These are phyloP conservation scores for Ooceraea biroi DNA, from an alignment of 1,140 invertebrate species.

Conservation along the genomic window DNA sequence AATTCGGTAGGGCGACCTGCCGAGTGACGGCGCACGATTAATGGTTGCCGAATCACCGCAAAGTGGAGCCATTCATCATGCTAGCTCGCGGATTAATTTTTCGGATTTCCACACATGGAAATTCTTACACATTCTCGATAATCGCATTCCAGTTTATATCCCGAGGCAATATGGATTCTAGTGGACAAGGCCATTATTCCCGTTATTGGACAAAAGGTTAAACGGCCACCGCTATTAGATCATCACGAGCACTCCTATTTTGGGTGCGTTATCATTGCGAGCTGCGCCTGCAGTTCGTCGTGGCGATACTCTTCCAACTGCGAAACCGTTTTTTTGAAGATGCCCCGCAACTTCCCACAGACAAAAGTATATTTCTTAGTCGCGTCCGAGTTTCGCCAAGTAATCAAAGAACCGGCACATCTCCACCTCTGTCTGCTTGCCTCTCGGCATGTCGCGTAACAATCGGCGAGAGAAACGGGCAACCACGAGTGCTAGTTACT, in stretches of 20 bases:
- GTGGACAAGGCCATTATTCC: background rate
- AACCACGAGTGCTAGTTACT: constrained; percentile 45
- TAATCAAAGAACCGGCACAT: background rate
- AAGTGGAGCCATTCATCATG: constrained; percentile 16
- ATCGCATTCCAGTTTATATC: constrained; percentile 43
- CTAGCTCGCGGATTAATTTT: constrained; percentile 22
- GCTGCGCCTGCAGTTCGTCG: background rate
- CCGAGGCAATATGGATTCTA: constrained; percentile 13
- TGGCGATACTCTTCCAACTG: background rate
- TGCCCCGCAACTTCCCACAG: no score
- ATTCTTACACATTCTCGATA: constrained; percentile 45
- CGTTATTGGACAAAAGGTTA: background rate
- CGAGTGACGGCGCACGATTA: background rate
- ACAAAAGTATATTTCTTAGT: constrained; percentile 15
- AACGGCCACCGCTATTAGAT: background rate
- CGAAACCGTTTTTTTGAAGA: background rate
- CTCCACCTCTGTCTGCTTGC: background rate
- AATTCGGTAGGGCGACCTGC: background rate
- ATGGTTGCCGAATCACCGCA: background rate
- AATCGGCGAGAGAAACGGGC: constrained; percentile 33
- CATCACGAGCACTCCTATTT: background rate
- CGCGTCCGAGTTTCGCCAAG: background rate
- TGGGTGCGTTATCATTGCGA: constrained; percentile 1
- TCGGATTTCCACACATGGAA: constrained; percentile 23
- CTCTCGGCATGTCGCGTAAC: constrained; percentile 39